Percentiles rank a stretch among this genome's conserved stretches.
Evolutionary conservation across 30 jellyfish, hydroid and myxozoan species (phyloP).

Genomic region (Aurelia coerulea): DNA sequence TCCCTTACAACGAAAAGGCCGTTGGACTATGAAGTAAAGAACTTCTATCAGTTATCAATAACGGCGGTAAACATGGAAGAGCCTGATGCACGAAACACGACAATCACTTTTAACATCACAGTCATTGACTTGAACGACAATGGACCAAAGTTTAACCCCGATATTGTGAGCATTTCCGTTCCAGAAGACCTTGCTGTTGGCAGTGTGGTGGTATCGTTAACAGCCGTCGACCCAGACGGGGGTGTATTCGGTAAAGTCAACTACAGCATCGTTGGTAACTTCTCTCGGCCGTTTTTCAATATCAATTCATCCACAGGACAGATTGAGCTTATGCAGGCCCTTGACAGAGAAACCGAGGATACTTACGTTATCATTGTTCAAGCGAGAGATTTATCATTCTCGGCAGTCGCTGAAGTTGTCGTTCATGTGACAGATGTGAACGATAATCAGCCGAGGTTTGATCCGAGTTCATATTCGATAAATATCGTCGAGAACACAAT

Average conservation of each 20-base stretch:
- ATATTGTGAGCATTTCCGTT: constrained; percentile 25
- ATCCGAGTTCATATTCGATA: constrained; percentile 57
- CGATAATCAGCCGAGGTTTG: constrained; percentile 83
- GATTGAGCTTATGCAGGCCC: constrained; percentile 49
- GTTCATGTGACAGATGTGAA: constrained; percentile 92
- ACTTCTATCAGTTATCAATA: constrained; percentile 64
- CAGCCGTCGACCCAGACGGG: constrained; percentile 73
- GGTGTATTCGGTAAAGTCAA: constrained; percentile 83
- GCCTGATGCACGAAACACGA: constrained; percentile 70
- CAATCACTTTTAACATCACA: constrained; percentile 63
- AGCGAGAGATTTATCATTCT: constrained; percentile 69
- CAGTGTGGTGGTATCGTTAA: constrained; percentile 33
- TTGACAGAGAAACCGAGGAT: constrained; percentile 90
- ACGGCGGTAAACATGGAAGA: constrained; percentile 87
- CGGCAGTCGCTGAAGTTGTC: constrained; percentile 80
- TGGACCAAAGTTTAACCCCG: constrained; percentile 78
- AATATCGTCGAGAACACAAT: constrained; percentile 79
- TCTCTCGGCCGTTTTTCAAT: constrained; percentile 56
- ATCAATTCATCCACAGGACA: constrained; percentile 83
- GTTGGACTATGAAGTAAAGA: constrained; percentile 74
- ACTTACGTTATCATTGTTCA: constrained; percentile 69
- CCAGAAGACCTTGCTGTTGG: constrained; percentile 91
- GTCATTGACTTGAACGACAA: constrained; percentile 85
- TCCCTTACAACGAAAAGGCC: constrained; percentile 55
- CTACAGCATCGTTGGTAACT: constrained; percentile 79